Conservation (phyloP, 1,140 invertebrate species). For the Plutomurus gul region DNA sequence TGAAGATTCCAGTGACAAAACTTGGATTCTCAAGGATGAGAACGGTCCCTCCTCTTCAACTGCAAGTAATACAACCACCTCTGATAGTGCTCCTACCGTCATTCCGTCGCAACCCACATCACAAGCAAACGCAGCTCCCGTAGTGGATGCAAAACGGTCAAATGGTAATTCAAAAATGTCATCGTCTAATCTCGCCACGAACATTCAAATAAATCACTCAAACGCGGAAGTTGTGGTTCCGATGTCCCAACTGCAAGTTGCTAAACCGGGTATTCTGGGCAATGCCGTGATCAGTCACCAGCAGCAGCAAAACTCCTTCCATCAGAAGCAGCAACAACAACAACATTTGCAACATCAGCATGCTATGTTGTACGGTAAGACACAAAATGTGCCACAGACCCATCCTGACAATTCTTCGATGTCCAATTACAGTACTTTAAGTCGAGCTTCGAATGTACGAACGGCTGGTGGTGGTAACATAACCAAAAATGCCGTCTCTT, state of each 20-base stretch:
- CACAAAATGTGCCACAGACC: constrained; percentile 2
- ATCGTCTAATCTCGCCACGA: background rate
- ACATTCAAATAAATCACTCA: background rate
- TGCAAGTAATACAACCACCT: constrained; percentile 27
- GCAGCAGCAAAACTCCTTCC: constrained; percentile 54
- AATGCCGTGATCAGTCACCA: constrained; percentile 56
- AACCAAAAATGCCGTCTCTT: constrained; percentile 72
- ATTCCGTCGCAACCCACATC: background rate
- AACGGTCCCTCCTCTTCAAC: constrained; percentile 56
- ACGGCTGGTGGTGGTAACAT: constrained; percentile 55
- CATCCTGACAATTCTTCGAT: constrained; percentile 39
- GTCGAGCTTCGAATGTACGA: constrained; percentile 1
- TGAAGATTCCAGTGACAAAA: constrained; percentile 57
- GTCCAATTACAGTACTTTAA: constrained; percentile 40
- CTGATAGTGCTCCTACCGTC: background rate
- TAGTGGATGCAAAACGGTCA: background rate
- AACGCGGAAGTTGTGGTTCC: background rate
- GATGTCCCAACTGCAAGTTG: background rate
- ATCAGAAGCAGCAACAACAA: constrained; percentile 1
- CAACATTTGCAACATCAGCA: background rate
- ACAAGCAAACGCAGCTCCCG: background rate
- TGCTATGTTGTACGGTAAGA: constrained; percentile 2
- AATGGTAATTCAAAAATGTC: background rate
- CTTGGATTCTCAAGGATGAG: constrained; percentile 57
- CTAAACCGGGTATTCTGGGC: background rate